Evolutionary conservation across 2,797 vertebrate genomes (phyloP).

Genomic region (Mastacembelus armatus): DNA sequence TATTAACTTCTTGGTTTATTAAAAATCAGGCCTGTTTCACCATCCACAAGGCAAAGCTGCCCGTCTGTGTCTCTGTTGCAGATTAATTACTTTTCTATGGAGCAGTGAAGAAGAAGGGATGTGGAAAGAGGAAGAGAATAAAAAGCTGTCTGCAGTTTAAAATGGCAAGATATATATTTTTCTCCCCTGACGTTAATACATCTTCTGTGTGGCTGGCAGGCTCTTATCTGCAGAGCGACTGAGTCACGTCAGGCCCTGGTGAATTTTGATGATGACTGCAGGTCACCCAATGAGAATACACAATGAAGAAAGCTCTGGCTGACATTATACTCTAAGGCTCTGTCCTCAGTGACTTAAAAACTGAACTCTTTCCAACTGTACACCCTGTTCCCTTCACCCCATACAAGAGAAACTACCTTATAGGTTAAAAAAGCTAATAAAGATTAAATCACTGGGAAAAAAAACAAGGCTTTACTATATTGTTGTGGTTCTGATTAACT

Average conservation of each 20-base stretch:
- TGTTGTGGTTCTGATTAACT: not conserved
- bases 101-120: conserved; percentile 58
- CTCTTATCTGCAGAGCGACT: conserved; percentile 78
- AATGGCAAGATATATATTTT: conserved; percentile 80
- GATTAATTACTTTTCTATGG: conserved; percentile 83
- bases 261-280: conserved; percentile 82
- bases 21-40: conserved; percentile 75
- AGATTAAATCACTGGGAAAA: too few relatives aligned
- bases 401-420: not conserved
- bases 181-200: conserved; percentile 74
- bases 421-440: not conserved
- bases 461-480: not conserved
- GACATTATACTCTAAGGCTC: conserved; percentile 59
- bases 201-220: conserved; percentile 77
- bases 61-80: conserved; percentile 77
- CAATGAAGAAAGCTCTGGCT: conserved; percentile 73
- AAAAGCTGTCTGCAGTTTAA: conserved; percentile 71
- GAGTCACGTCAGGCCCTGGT: conserved; percentile 77
- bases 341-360: conserved; percentile 52
- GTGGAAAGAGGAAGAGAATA: conserved; percentile 67
- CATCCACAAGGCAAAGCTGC: conserved; percentile 70
- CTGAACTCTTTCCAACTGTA: conserved; percentile 34
- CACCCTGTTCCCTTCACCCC: conserved; percentile 18
- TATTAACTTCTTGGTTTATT: conserved; percentile 83
- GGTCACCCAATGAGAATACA: conserved; percentile 78